Evolutionary conservation across 2,797 vertebrate genomes (phyloP).

Genomic region (Lepus oiostolus): DNA sequence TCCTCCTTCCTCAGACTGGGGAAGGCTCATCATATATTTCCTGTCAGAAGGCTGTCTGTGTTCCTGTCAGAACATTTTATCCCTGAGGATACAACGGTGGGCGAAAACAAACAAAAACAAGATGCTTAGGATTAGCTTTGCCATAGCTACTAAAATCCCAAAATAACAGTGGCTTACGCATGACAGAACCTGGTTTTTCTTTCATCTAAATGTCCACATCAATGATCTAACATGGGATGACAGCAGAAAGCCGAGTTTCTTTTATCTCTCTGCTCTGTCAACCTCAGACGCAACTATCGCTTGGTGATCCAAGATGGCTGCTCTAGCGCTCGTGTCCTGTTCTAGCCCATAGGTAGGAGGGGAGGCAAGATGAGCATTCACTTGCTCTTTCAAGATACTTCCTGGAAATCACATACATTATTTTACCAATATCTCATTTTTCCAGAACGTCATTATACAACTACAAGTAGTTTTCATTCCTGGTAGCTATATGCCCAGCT

Average conservation of each 20-base stretch:
- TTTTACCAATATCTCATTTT: background rate
- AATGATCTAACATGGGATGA: background rate
- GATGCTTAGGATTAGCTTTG: slow-evolving; percentile 27
- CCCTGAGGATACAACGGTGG: background rate
- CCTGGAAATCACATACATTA: background rate
- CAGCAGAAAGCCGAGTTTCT: rapidly evolving
- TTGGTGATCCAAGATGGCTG: too few species aligned
- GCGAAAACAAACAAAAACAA: background rate
- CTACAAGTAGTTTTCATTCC: background rate
- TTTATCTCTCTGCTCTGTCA: background rate
- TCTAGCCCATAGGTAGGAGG: background rate
- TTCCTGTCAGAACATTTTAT: background rate
- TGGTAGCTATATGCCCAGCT: background rate
- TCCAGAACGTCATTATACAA: background rate
- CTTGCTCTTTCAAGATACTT: background rate
- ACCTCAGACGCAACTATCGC: background rate
- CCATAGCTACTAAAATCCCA: background rate
- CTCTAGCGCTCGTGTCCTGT: background rate
- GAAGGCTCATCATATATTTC: background rate
- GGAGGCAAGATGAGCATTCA: background rate
- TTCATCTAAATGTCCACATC: background rate
- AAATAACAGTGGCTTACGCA: background rate
- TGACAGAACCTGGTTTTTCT: background rate
- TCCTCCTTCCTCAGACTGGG: background rate
- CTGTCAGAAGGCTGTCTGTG: background rate